Base-by-base conservation (phyloP, 2,888 invertebrate species). In the Osedax fenrisi region DNA sequence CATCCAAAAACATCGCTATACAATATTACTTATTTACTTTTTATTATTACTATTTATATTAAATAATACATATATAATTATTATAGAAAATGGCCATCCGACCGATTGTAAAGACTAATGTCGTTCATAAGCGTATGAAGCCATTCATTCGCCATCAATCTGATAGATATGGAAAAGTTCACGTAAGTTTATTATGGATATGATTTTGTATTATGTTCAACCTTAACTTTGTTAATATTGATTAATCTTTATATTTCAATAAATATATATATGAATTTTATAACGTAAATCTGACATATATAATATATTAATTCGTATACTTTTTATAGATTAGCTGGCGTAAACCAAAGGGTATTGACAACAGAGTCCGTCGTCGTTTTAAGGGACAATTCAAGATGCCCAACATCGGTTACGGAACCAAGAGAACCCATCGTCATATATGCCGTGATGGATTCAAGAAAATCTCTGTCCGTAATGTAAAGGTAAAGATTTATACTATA, bases 271-370 rank as follows among this genome's bases (percentile, higher is more conserved):
- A n/a, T n/a, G n/a, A n/a, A n/a, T n/a, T n/a, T n/a, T n/a, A n/a
- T n/a, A n/a, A n/a, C n/a, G n/a, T n/a, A n/a, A n/a, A n/a, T n/a
- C n/a, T n/a, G n/a, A n/a, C n/a, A n/a, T n/a, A n/a, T n/a, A 41
- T 41, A 41, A 10, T 41, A 41, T 41, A 17, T 41, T 41, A 41
- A 10, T 41, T 10, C 5, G 17, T 41, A 41, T 41, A 41, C 10
- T 41, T 41, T 41, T 41, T 41, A 10, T 41, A 41, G 41, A 41
- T 5, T 17, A 94, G 92, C 89, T 99, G 98, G 98, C 90, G 98
- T 85, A 98, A 96, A 88, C 98, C 98, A 23, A 96, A 96, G 88
- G 98, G 98, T 93, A 99, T 98, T 87, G 98, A 99, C 88, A 98
- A 99, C 90, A 90, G 97, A 87, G 97, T 98, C 70, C 90, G 98